phyloP scores from a whole-genome alignment of 2,888 invertebrate species.

The Argyresthia albistria region DNA sequence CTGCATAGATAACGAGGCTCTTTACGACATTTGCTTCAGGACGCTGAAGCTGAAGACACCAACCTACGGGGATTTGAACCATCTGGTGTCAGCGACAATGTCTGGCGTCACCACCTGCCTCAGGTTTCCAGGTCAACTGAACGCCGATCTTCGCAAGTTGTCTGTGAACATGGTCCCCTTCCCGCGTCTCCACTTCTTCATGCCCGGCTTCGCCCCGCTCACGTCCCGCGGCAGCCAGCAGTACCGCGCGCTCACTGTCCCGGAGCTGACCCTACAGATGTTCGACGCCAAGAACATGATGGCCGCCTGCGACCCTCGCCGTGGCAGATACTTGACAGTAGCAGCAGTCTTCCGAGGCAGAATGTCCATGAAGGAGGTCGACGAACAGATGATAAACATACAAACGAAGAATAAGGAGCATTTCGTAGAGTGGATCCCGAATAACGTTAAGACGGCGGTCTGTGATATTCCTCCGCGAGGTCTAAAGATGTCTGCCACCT shows the following conservation, averaged over 20 bases:
- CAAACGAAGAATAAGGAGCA: slow-evolving; percentile 83
- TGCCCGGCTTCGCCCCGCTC: slow-evolving; percentile 75
- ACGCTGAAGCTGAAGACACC: slow-evolving; percentile 80
- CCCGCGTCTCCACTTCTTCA: slow-evolving; percentile 75
- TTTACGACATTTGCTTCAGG: slow-evolving; percentile 84
- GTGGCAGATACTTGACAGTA: slow-evolving; percentile 89
- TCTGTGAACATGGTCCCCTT: slow-evolving; percentile 77
- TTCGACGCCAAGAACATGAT: slow-evolving; percentile 97
- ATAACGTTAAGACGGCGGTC: slow-evolving; percentile 84
- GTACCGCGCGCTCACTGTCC: slow-evolving; percentile 88
- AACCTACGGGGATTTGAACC: slow-evolving; percentile 83
- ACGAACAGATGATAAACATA: slow-evolving; percentile 84
- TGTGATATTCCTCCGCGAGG: slow-evolving; percentile 83
- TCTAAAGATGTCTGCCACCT: slow-evolving; percentile 89
- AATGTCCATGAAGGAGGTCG: slow-evolving; percentile 95
- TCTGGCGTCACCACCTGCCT: slow-evolving; percentile 56
- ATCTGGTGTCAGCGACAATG: slow-evolving; percentile 48
- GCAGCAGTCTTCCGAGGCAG: slow-evolving; percentile 90
- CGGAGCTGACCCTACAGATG: slow-evolving; percentile 91
- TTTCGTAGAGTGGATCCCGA: slow-evolving; percentile 86
- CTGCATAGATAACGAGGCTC: slow-evolving; percentile 83
- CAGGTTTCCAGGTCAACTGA: slow-evolving; percentile 51
- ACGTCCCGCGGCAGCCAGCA: slow-evolving; percentile 86
- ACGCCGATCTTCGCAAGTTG: slow-evolving; percentile 80
- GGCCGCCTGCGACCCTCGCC: slow-evolving; percentile 93